Evolutionary conservation across 2,797 vertebrate species (phyloP).

Genomic region (Hydrolagus colliei): DNA sequence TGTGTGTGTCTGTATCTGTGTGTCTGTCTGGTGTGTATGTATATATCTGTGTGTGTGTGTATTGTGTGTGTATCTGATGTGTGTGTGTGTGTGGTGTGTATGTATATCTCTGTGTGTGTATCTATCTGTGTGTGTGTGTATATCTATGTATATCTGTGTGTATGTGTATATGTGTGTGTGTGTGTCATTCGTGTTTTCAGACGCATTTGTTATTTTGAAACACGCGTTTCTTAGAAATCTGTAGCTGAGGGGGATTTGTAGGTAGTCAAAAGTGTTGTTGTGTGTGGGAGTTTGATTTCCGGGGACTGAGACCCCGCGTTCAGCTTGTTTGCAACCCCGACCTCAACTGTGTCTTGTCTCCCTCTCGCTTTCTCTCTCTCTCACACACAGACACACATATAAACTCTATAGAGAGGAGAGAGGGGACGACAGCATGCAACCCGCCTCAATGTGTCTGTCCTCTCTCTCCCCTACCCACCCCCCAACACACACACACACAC

Average conservation of each 20-base stretch:
- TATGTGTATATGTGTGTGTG: no score
- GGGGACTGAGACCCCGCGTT: neutral
- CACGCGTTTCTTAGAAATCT: neutral
- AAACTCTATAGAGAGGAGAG: neutral
- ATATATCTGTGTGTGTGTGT: no score
- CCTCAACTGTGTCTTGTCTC: no score
- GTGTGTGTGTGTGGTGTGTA: no score
- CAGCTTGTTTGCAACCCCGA: neutral
- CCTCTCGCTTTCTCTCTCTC: neutral
- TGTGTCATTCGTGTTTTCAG: neutral
- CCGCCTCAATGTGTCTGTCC: no score
- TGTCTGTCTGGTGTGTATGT: no score
- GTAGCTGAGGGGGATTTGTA: neutral
- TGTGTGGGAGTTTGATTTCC: constrained; percentile 10
- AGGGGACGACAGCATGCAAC: no score
- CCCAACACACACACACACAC: neutral
- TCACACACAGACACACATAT: neutral
- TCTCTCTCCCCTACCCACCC: neutral
- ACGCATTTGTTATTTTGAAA: constrained; percentile 26
- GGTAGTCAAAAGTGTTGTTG: neutral
- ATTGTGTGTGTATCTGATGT: no score
- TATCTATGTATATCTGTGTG: no score
- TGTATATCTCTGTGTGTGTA: no score
- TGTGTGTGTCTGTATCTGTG: no score
- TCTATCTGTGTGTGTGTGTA: no score